These are phyloP conservation scores for Hylyphantes graminicola DNA, from an alignment of 1,140 invertebrate genomes.

Conservation along the genomic window DNA sequence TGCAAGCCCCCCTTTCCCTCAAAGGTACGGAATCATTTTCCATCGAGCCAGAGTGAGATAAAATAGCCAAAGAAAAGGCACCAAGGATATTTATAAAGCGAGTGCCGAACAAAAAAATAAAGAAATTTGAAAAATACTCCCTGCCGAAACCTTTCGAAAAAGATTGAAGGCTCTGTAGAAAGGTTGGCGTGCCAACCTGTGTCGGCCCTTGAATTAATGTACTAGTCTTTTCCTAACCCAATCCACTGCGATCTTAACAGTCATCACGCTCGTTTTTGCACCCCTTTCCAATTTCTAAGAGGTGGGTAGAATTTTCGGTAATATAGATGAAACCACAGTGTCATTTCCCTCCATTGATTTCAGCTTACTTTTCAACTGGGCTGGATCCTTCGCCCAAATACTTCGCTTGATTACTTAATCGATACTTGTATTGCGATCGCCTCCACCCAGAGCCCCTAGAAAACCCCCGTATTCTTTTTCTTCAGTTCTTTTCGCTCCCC, in stretches of 20 bases:
- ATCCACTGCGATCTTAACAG: constrained; percentile 54
- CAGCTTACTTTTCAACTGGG: constrained; percentile 61
- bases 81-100: background rate
- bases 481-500: constrained; percentile 43
- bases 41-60: constrained; percentile 32
- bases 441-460: background rate
- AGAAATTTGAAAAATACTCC: constrained; percentile 46
- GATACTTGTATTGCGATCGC: constrained; percentile 53
- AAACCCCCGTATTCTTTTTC: constrained; percentile 46
- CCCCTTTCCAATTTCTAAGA: constrained; percentile 54
- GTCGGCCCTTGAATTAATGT: constrained; percentile 60
- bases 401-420: constrained; percentile 61
- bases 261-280: constrained; percentile 59
- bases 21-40: constrained; percentile 31
- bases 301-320: constrained; percentile 54
- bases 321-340: constrained; percentile 61
- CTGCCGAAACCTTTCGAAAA: background rate
- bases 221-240: constrained; percentile 52
- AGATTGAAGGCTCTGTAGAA: constrained; percentile 29
- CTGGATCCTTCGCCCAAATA: constrained; percentile 52
- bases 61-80: constrained; percentile 33
- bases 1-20: constrained; percentile 6
- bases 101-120: constrained; percentile 4
- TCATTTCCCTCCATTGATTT: constrained; percentile 62
- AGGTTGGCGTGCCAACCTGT: constrained; percentile 46